Base-by-base conservation (phyloP, 2,888 invertebrate species). In the Cephus sareptanus region DNA sequence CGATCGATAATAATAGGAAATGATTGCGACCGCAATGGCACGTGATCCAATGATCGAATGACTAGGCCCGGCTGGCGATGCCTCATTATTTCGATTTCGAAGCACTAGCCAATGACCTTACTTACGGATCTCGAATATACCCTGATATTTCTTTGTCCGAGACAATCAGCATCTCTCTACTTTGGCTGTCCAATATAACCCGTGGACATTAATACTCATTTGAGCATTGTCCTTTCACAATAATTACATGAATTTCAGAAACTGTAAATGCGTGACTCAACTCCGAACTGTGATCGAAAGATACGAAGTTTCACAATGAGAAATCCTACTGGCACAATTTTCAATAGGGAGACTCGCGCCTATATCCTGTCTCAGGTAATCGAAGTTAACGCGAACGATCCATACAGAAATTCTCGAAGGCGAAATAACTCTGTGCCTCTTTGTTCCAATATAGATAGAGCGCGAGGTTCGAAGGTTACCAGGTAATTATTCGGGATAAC, bases 21-120 rank as follows among this genome's bases (percentile, higher is more conserved):
- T 89, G 89, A 89, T 89, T 87, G 89, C 88, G 88, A 89, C 89
- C 89, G 88, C 89, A 89, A 86, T 87, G 87, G 89, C 89, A 89
- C 89, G 90, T 89, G 89, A 89, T 89, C 88, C 89, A 89, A 89
- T 89, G 89, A 89, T 88, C 33, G 33, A 70, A 33, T 33, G 40
- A 40, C 30, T 88, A 87, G 88, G 87, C 89, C 87, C 88, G 85
- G 86, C 87, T 87, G 87, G 81, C 83, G 82, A 83, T 84, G 81
- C 83, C 87, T 89, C 89, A 89, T 89, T 89, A 89, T 89, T 89
- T 88, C 89, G 85, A 89, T 89, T 89, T 89, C 88, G 88, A 83
- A 86, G 85, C 86, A 86, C 88, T 87, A 88, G 74, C 34, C 74
- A 33, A 74, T 35, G 74, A 74, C 74, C 74, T 74, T 35, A 74